Conservation (phyloP, 2,797 vertebrate genomes). For the Muscicapa striata region DNA sequence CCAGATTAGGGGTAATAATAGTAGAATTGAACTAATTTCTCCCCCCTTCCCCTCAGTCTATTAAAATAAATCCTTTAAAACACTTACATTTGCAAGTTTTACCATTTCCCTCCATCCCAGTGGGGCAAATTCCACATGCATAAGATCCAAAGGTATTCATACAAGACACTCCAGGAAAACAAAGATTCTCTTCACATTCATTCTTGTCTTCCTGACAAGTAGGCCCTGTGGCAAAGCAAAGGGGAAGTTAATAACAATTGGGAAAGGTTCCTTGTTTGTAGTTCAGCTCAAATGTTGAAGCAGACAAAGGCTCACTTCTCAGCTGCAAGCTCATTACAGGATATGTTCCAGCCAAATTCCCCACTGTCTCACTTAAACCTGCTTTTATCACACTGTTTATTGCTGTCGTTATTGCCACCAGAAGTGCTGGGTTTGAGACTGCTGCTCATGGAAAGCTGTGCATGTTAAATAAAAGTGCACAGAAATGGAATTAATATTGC, state of each 20-base stretch:
- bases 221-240: conserved; percentile 69
- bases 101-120: conserved; percentile 81
- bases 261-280: conserved; percentile 23
- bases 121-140: conserved; percentile 79
- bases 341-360: conserved; percentile 3
- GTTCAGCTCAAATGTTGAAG: background rate
- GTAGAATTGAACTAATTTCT: background rate
- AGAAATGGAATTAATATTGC: background rate
- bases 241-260: conserved; percentile 44
- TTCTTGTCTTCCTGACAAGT: conserved; percentile 81
- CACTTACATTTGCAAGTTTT: conserved; percentile 76
- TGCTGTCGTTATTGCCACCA: background rate
- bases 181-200: conserved; percentile 78
- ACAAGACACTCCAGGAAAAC: conserved; percentile 78
- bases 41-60: fast-evolving
- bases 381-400: conserved; percentile 40
- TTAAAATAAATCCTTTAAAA: background rate
- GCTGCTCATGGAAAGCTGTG: background rate
- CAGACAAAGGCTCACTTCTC: conserved; percentile 3
- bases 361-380: conserved; percentile 31
- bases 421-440: conserved; percentile 21
- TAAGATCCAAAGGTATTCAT: conserved; percentile 81
- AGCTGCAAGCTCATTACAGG: conserved; percentile 29
- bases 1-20: background rate
- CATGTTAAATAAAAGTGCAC: background rate